These are phyloP conservation scores for Montipora capricornis DNA, from an alignment of 64 coral and sea anemone species.

Conservation along the genomic window DNA sequence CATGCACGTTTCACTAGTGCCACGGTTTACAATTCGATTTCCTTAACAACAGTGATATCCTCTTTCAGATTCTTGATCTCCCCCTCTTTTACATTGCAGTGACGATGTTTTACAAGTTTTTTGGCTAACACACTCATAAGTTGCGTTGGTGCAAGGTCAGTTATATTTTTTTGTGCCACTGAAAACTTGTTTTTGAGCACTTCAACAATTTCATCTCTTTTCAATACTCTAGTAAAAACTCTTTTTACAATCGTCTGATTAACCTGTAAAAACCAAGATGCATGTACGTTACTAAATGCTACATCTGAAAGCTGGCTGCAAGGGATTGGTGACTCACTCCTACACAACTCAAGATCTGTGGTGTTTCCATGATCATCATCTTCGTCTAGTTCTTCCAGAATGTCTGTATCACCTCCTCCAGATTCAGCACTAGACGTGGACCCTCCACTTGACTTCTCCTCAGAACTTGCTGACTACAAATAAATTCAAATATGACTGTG, in stretches of 20 bases:
- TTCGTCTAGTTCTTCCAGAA: conserved; percentile 34
- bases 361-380: conserved; percentile 39
- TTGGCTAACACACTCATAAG: conserved; percentile 58
- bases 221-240: too few relatives aligned
- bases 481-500: not conserved
- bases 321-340: conserved; percentile 45
- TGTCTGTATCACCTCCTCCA: conserved; percentile 38
- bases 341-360: conserved; percentile 11
- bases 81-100: conserved; percentile 36
- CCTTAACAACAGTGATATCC: not conserved
- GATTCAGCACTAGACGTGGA: conserved; percentile 21
- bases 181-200: conserved; percentile 56
- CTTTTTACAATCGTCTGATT: too few relatives aligned
- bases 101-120: conserved; percentile 18
- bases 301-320: conserved; percentile 44
- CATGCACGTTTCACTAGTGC: conserved; percentile 9
- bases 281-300: too few relatives aligned
- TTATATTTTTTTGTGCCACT: conserved; percentile 48
- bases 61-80: conserved; percentile 15
- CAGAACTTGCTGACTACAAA: conserved; percentile 16
- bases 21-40: not conserved
- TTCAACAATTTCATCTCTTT: conserved; percentile 58
- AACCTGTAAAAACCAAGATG: too few relatives aligned
- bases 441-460: conserved; percentile 12
- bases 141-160: conserved; percentile 43